These are phyloP conservation scores for Lophochroa leadbeateri DNA, from an alignment of 2,113 vertebrate genomes.

Conservation along the genomic window DNA sequence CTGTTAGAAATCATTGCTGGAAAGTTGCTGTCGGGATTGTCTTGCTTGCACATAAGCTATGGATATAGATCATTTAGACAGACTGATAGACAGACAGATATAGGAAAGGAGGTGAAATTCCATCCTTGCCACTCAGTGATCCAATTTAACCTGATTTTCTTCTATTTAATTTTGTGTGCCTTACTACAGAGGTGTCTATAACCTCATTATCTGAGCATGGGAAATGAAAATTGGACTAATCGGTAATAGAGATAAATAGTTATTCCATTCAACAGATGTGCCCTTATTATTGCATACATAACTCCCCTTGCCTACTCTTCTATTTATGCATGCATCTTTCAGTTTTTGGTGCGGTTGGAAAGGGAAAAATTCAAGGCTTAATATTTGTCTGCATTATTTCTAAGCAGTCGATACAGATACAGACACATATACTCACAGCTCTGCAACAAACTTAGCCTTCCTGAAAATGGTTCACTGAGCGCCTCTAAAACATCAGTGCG, in stretches of 20 bases:
- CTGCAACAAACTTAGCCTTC: background rate
- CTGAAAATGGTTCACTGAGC: background rate
- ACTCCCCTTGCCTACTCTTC: background rate
- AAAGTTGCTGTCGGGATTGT: background rate
- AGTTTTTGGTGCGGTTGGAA: background rate
- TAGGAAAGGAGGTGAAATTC: background rate
- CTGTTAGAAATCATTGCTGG: background rate
- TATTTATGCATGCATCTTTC: background rate
- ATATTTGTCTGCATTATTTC: background rate
- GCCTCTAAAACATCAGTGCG: background rate
- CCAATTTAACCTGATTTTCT: conserved; percentile 20
- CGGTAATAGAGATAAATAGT: background rate
- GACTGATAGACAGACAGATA: background rate
- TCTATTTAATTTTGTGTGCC: background rate
- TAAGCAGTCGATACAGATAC: background rate
- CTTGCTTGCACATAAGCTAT: background rate
- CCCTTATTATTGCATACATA: background rate
- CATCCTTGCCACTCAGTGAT: background rate
- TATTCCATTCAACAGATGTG: background rate
- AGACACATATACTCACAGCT: background rate
- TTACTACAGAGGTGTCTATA: conserved; percentile 15
- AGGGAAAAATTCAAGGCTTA: background rate
- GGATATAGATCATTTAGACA: background rate
- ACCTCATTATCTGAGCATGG: background rate
- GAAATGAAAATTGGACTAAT: conserved; percentile 13